Base-by-base conservation (phyloP, 2,888 invertebrate species). In the Sarcophaga caerulescens region DNA sequence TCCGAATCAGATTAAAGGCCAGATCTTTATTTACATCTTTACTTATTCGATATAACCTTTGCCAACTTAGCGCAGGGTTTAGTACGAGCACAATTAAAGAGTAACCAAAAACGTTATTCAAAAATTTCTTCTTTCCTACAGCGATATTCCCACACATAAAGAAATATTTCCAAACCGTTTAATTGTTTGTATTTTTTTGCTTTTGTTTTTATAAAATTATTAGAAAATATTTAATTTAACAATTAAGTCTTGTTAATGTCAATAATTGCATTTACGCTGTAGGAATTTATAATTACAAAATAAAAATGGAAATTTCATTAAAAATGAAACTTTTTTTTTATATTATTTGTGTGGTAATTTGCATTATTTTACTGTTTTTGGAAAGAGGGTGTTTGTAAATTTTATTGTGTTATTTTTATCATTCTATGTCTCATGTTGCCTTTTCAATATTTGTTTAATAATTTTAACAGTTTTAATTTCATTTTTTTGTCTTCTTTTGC, bases 161-260 rank as follows among this genome's bases (percentile, higher is more conserved):
- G 8, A 35, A 35, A 35, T 35, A 35, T 35, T 35, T 35, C 2
- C 35, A 8, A 35, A 35, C 8, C 8, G 35, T 35, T 35, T 35
- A 6, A 12, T 47, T 47, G 3, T 52, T 52, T 14, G 2, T 52
- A 44, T 19, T 47, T 47, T 25, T 52, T 52, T 66, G 14, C 44
- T 21, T 65, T 52, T 57, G 2, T 63, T 14, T 5, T 75, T 52
- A 8, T 23, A 70, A 4, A n/a, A 25, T 25, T 47, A 47, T 76
- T 47, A 65, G 44, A 57, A 77, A 78, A 62, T 47, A 69, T 78
- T 78, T 69, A 69, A 78, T 69, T 69, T 69, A 78, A 78, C 60
- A 78, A 69, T 69, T 69, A 69, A 57, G 47, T 60, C 44, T 69
- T 57, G 25, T 60, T 69, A 78, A 62, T 66, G 23, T 69, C 60